A percentile compares a stretch with the other conserved stretches of the same genome.
These are phyloP conservation scores for Machimus rusticus DNA, from an alignment of 2,888 invertebrate species.

Conservation along the genomic window DNA sequence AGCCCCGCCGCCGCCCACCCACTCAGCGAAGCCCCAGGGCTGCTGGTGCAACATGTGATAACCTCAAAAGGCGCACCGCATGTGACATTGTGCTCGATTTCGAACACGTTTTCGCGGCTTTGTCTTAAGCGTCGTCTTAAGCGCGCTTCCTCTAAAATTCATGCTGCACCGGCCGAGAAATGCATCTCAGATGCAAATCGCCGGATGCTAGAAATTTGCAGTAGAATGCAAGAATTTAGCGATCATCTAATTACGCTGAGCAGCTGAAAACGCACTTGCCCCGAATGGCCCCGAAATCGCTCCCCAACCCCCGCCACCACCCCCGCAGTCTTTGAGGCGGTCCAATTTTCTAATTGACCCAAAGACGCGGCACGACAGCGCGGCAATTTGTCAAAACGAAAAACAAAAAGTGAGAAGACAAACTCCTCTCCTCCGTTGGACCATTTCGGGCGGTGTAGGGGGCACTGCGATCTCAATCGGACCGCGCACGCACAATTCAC, in stretches of 20 bases:
- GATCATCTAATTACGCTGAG: constrained; percentile 16
- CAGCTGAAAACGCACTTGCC: background rate
- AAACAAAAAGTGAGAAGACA: background rate
- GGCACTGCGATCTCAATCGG: background rate
- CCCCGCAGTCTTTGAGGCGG: background rate
- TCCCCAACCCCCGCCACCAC: background rate
- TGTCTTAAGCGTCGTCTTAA: background rate
- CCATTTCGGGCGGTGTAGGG: background rate
- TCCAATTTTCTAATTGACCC: constrained; percentile 36
- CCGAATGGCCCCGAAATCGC: background rate
- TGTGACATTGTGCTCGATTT: constrained; percentile 16
- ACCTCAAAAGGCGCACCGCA: background rate
- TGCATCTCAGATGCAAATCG: constrained; percentile 20
- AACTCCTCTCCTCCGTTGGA: background rate
- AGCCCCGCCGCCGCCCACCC: background rate
- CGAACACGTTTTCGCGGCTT: constrained; percentile 1
- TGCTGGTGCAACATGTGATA: constrained; percentile 18
- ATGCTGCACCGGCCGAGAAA: constrained; percentile 11
- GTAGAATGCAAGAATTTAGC: constrained; percentile 23
- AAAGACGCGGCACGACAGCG: background rate
- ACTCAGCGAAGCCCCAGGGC: background rate
- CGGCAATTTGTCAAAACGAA: background rate
- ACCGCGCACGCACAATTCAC: constrained; percentile 27
- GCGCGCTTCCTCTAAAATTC: background rate
- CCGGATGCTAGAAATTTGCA: constrained; percentile 24